Evolutionary conservation across 2,888 invertebrate species (phyloP).

Genomic region (Lithophane leautieri): DNA sequence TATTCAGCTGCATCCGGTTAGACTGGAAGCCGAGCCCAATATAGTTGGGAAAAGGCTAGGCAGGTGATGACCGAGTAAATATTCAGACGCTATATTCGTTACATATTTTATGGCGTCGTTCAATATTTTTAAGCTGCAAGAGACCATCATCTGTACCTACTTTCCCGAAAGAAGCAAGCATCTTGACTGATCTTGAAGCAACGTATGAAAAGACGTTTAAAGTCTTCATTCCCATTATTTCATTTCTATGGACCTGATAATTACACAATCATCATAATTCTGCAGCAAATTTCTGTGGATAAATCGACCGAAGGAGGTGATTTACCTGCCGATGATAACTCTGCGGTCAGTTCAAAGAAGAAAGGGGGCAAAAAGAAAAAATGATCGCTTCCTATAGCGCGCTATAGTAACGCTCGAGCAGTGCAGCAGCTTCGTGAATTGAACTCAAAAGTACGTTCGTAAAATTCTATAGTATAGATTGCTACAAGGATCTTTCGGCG

Average conservation of each 20-base stretch:
- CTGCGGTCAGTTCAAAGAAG: conserved; percentile 25
- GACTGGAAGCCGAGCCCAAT: too few species aligned
- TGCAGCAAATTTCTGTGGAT: conserved; percentile 38
- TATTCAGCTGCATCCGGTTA: too few species aligned
- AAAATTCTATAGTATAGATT: background rate
- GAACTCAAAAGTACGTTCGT: conserved; percentile 21
- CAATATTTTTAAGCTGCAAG: background rate
- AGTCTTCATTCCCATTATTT: background rate
- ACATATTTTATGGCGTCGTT: background rate
- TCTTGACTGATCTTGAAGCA: background rate
- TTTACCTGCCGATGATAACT: background rate
- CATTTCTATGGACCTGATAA: background rate
- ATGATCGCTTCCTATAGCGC: conserved; percentile 34
- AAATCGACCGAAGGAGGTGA: background rate
- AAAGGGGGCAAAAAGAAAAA: conserved; percentile 59
- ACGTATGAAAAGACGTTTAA: background rate
- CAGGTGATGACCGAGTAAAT: too few species aligned
- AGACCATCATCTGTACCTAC: background rate
- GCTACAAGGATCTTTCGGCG: conserved; percentile 1
- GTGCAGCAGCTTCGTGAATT: conserved; percentile 16
- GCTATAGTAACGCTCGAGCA: conserved; percentile 12
- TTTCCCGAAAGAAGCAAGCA: too few species aligned
- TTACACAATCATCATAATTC: background rate
- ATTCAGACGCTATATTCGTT: background rate
- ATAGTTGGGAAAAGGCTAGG: too few species aligned